Conservation (phyloP, 2,888 invertebrate genomes). For the Sphaerophoria rueppellii region DNA sequence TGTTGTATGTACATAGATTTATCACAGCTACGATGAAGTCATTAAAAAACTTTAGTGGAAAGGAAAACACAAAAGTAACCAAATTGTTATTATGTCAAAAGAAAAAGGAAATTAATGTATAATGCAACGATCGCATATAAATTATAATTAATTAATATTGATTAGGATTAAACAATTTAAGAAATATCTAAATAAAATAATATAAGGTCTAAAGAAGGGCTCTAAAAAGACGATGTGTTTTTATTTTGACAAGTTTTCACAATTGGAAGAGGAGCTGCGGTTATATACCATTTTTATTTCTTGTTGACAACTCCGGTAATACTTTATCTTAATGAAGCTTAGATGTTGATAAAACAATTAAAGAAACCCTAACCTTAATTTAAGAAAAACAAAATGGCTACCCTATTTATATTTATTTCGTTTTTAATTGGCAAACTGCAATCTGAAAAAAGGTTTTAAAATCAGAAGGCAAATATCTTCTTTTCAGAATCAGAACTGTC, state of each 20-base stretch:
- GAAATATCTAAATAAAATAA: slow-evolving; percentile 36
- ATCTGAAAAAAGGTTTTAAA: too few relatives aligned
- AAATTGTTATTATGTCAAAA: slow-evolving; percentile 47
- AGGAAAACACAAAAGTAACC: slow-evolving; percentile 15
- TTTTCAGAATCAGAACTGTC: too few relatives aligned
- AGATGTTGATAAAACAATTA: too few relatives aligned
- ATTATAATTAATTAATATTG: slow-evolving; percentile 37
- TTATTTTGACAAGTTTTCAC: not conserved
- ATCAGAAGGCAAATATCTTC: too few relatives aligned
- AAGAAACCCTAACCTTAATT: too few relatives aligned
- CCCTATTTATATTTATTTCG: too few relatives aligned
- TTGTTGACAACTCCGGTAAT: too few relatives aligned
- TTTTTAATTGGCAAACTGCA: too few relatives aligned
- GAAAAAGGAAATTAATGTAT: not conserved
- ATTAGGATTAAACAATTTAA: slow-evolving; percentile 41
- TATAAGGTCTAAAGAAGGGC: slow-evolving; percentile 59
- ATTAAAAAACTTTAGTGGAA: not conserved
- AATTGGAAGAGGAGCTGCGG: too few relatives aligned
- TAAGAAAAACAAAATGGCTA: too few relatives aligned
- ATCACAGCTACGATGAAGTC: slow-evolving; percentile 25
- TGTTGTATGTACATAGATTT: slow-evolving; percentile 31
- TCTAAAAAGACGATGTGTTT: slow-evolving; percentile 43
- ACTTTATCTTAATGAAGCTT: too few relatives aligned
- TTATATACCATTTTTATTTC: too few relatives aligned
- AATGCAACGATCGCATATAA: slow-evolving; percentile 12